Base-by-base conservation (phyloP, 2,888 invertebrate species). In the Gymnocheta viridis region DNA sequence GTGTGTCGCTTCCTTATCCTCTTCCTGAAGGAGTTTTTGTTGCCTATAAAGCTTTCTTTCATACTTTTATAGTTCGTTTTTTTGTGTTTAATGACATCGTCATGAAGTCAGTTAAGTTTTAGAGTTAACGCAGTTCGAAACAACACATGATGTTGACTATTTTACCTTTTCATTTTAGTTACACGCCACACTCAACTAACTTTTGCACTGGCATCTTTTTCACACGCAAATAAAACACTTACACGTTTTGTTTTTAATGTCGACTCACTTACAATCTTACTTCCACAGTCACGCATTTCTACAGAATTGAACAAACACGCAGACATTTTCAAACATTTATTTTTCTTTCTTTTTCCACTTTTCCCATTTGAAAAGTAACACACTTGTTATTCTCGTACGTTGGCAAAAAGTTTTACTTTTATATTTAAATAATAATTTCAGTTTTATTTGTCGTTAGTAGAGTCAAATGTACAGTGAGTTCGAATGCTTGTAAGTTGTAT, bases 91-190 rank as follows among this genome's bases (percentile, higher is more conserved):
- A 77, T 81, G 76, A 62, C 77, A 84, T 72, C 51, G 72, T 58
- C 76, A 80, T 54, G 70, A 83, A 83, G 83, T 81, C 83, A 81
- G 77, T 80, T 72, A 47, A 67, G 67, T 69, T 84, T 62, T 47
- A 22, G 24, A 77, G 56, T 73, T 72, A 67, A 77, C 27, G 62
- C 72, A 56, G 73, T 81, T 78, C 73, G 32, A 66, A 70, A 79
- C 49, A 72, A 74, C 58, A 76, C 44, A 54, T 76, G 58, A 58
- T 70, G 58, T 27, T 19, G 74, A 56, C 22, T 47, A n/a, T 77
- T 69, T 69, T 58, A 41, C 22, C 17, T 29, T 64, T 51, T 38
- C n/a, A n/a, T n/a, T 41, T 24, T 24, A 47, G 6, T 24, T 66
- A 22, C 51, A 35, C 27, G 69, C 62, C 35, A 62, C 67, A 81